Evolutionary conservation across 23 tunicate species (phyloP), one percentile per base, ranked within the genome.

Genomic region (Aplidium turbinatum): DNA sequence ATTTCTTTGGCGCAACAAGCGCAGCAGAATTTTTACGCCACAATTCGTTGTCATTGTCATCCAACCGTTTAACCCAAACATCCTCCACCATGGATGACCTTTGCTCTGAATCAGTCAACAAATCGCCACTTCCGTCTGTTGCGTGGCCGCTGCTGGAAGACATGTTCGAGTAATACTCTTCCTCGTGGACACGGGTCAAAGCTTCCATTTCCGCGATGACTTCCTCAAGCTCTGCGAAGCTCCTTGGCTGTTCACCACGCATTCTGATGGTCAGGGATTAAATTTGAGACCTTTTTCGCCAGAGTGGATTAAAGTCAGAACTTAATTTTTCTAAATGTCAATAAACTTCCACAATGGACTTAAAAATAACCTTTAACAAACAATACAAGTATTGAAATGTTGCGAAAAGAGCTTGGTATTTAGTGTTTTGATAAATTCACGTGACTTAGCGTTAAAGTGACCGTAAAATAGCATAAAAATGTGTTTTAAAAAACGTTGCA

Each of bases 181-280:
- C 9, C 38, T n/a, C 73, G 7, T 66, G 36, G 18, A n/a, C 52
- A 3, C 4, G 61, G 1, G 79, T 72, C 20, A 81, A 25, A 22
- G 78, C 87, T 36, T 81, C 87, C 87, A 81, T 81, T 46, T 81
- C 87, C 34, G 87, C 79, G 1, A 81, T 48, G 30, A 81, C 87
- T 42, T 36, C 47, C 73, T 81, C 87, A 7, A 81, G 58, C 29
- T 71, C 87, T 5, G 79, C 70, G 29, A 71, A 68, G 48, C 79
- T 70, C 3, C 29, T 48, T 4, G 32, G 39, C 19, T 54, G 51
- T 22, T 58, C 76, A 32, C 57, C 87, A 24, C 87, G 70, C 87
- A 81, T 81, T 46, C 23, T 40, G 50, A 47, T 48, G 40, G 33
- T n/a, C n/a, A n/a, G n/a, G n/a, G n/a, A n/a, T n/a, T n/a, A n/a